Conservation (phyloP, 2,888 invertebrate genomes). For the Laspeyria flexula region DNA sequence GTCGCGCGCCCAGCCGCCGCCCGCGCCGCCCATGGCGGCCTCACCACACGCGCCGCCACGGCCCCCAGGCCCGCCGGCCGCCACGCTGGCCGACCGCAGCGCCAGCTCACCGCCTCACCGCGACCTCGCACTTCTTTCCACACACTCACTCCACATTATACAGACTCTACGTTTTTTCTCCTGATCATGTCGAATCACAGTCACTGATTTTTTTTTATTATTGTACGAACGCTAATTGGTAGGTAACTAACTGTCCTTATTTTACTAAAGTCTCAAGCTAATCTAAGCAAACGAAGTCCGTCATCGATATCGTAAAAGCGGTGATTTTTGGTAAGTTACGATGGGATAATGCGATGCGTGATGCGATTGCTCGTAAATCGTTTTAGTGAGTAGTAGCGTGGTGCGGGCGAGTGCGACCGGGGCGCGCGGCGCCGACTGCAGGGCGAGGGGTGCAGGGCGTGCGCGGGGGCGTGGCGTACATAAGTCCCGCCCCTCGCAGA, state of each 20-base stretch:
- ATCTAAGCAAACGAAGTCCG: background rate
- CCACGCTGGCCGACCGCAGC: conserved; percentile 52
- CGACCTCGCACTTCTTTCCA: conserved; percentile 22
- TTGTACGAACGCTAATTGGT: no score
- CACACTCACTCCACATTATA: conserved; percentile 42
- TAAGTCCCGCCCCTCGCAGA: conserved; percentile 64
- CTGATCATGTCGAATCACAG: conserved; percentile 23
- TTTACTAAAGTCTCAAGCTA: background rate
- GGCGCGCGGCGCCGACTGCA: conserved; percentile 53
- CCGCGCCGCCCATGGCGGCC: conserved; percentile 71
- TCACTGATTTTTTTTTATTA: conserved; percentile 12
- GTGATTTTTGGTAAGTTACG: conserved; percentile 30
- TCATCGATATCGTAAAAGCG: conserved; percentile 22
- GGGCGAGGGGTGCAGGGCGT: conserved; percentile 46
- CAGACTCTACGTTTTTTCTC: conserved; percentile 35
- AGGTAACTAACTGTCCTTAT: no score
- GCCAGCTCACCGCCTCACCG: conserved; percentile 43
- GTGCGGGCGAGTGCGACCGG: conserved; percentile 46
- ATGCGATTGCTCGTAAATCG: conserved; percentile 81
- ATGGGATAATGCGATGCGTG: conserved; percentile 67
- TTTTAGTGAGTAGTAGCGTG: conserved; percentile 66
- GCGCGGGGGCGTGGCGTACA: conserved; percentile 61
- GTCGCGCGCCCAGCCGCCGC: conserved; percentile 74
- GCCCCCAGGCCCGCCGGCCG: conserved; percentile 69
- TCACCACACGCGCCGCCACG: conserved; percentile 60